Evolutionary conservation across 2,797 vertebrate species (phyloP).

Genomic region (Neosalanx taihuensis): DNA sequence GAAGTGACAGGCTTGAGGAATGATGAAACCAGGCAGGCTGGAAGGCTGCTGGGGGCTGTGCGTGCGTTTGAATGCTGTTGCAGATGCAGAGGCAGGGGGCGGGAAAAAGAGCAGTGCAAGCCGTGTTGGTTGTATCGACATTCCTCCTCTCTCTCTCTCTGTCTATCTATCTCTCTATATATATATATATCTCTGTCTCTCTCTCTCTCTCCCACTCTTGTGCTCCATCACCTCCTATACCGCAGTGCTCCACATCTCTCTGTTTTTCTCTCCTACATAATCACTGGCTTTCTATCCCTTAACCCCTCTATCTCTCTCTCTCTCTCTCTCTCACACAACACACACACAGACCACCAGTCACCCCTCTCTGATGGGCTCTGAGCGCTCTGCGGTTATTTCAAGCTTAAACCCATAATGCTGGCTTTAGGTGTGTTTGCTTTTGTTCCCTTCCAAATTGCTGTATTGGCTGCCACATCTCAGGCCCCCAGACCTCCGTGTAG

Average conservation of each 20-base stretch:
- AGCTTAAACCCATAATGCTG: slow-evolving; percentile 65
- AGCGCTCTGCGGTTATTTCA: slow-evolving; percentile 59
- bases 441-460: slow-evolving; percentile 59
- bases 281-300: background rate
- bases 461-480: slow-evolving; percentile 39
- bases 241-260: background rate
- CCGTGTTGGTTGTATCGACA: slow-evolving; percentile 64
- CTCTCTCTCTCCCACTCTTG: slow-evolving; percentile 38
- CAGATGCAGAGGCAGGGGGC: slow-evolving; percentile 67
- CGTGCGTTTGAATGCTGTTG: slow-evolving; percentile 60
- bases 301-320: background rate
- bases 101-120: slow-evolving; percentile 68
- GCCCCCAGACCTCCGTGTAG: too few relatives aligned
- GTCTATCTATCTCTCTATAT: background rate
- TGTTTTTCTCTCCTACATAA: background rate
- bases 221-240: background rate
- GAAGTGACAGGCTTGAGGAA: slow-evolving; percentile 88
- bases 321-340: background rate
- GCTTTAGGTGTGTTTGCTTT: slow-evolving; percentile 69
- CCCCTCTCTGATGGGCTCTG: background rate
- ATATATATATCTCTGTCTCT: slow-evolving; percentile 23
- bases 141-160: slow-evolving; percentile 9
- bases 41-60: slow-evolving; percentile 75
- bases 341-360: background rate
- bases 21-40: slow-evolving; percentile 73